Conservation (phyloP, 2,888 invertebrate species). For the Megalurothrips usitatus region DNA sequence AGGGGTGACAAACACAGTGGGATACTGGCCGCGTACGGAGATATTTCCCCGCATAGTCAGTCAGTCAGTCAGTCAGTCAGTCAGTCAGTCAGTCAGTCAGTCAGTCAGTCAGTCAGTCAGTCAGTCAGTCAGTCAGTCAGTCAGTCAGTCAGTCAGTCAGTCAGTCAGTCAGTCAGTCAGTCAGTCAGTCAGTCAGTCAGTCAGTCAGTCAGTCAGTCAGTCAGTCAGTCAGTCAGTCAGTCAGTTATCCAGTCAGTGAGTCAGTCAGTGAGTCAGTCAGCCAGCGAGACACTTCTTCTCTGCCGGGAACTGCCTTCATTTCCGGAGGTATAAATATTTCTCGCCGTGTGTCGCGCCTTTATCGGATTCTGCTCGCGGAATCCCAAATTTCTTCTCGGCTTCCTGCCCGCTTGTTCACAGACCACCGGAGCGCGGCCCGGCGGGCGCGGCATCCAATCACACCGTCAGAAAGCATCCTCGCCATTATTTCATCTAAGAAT, state of each 20-base stretch:
- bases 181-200: no score
- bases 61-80: no score
- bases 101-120: no score
- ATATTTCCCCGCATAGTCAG: no score
- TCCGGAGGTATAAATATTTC: constrained; percentile 10
- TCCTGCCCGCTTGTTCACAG: background rate
- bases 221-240: no score
- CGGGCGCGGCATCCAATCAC: background rate
- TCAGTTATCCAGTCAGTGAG: background rate
- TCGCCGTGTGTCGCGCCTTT: constrained; percentile 7
- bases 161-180: no score
- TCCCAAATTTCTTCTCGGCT: constrained; percentile 13
- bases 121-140: no score
- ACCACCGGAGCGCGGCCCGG: background rate
- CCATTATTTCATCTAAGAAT: background rate
- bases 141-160: no score
- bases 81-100: no score
- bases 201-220: no score
- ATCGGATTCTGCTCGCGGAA: constrained; percentile 20
- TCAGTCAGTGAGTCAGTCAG: background rate
- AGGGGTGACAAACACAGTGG: no score
- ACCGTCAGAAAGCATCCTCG: background rate
- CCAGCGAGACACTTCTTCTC: background rate
- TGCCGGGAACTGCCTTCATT: background rate
- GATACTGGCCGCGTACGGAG: no score